Base-by-base conservation (phyloP, 2,888 invertebrate genomes). In the Drosophila picticornis region DNA sequence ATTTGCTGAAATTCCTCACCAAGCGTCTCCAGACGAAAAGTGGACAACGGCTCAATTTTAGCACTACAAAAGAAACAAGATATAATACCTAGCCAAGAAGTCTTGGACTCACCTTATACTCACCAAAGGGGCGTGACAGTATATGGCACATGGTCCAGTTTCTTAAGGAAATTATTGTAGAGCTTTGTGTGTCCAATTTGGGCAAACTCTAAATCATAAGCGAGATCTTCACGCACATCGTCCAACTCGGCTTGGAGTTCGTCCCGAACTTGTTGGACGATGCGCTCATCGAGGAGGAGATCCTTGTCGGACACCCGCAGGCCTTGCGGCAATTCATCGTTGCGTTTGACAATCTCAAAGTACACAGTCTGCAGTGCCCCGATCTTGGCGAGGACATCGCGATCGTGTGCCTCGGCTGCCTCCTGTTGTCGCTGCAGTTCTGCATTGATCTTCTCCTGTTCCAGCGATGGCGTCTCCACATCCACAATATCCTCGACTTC, bases 131-230 rank as follows among this genome's bases (percentile, higher is more conserved):
- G 95, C 57, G 92, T 93, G 0, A 96, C 93, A 22, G 93, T 93
- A 58, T 96, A 94, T 0, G 96, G 96, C 83, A 95, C 95, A 31
- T 95, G 94, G 66, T 96, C 95, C 40, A 97, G 92, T 11, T 95
- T 94, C 69, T 95, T 94, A 25, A 96, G 94, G 80, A 96, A 97
- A 81, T 96, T 95, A 9, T 94, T 93, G 88, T 95, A 94, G 87
- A 97, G 94, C 90, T 96, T 96, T 31, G 94, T 88, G 22, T 95
- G 93, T 3, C 94, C 94, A 5, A 96, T 90, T 77, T 95, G 94
- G 0, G 96, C 96, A 74, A 96, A 96, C 81, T 96, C 96, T 4
- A 96, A 94, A 74, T 96, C 95, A 88, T 95, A 96, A 0, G 96
- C 96, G 38, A 96, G 91, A 91, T 96, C 96, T 48, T 95, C 94